Base-by-base conservation (phyloP, 2,888 invertebrate species). In the Drosophila stalkeri region DNA sequence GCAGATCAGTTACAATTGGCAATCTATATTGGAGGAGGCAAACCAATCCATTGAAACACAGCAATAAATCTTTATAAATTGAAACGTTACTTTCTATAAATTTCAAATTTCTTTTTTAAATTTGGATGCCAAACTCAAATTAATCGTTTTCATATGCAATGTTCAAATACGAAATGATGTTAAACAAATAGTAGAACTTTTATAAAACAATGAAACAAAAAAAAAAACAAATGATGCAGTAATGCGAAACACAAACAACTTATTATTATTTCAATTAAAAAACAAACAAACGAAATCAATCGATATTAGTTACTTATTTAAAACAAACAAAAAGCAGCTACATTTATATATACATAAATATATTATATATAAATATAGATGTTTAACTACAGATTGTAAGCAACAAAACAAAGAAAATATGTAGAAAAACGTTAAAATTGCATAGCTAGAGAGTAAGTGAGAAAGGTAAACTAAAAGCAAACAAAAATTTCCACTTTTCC, bases 361-460 rank as follows among this genome's bases (percentile, higher is more conserved):
- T 67, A 59, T 33, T 18, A 55, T n/a, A 54, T 51, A 57, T 27
- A 71, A 67, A 68, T 68, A 57, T 87, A 88, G 62, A 56, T 65
- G 64, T 82, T 72, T 74, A 71, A 83, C 55, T 37, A 61, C 72
- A 31, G 44, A 60, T 56, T 57, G 35, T 59, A 89, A 86, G 70
- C 39, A 71, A 77, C 54, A 37, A 41, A 61, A 49, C 51, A 41
- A 51, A 55, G 39, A 49, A 61, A 52, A 37, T 31, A 27, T 37
- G 54, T 49, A 47, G 64, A n/a, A 37, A 68, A 54, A 52, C 35
- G 54, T 46, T 64, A 81, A 69, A 65, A 72, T 54, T 46, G 67
- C 63, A 61, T 79, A 90, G 80, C 72, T 88, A 90, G 90, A 57
- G 44, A 68, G 77, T 90, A 84, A 86, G 89, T 57, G 44, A 68